Percentiles rank a stretch among this genome's conserved stretches.
phyloP scores from a whole-genome alignment of 1,140 invertebrate genomes.

The Neodiprion pinetum region DNA sequence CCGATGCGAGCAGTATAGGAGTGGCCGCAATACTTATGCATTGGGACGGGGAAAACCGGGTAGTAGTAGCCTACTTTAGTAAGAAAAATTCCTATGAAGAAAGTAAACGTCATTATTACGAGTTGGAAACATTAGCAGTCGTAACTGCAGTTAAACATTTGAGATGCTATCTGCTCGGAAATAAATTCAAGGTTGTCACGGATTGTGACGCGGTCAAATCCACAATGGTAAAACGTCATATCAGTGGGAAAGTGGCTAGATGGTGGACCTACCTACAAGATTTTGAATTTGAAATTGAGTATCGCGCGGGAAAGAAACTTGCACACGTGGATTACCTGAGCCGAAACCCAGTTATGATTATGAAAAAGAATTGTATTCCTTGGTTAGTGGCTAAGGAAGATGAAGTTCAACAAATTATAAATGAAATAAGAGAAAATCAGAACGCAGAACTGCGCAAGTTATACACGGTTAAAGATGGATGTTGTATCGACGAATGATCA shows the following conservation, averaged over 20 bases:
- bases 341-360: slow-evolving; percentile 28
- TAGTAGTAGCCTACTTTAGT: slow-evolving; percentile 19
- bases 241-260: slow-evolving; percentile 41
- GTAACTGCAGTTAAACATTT: slow-evolving; percentile 38
- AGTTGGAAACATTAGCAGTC: slow-evolving; percentile 50
- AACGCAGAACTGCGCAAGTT: slow-evolving; percentile 19
- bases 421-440: slow-evolving; percentile 7
- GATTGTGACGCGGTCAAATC: slow-evolving; percentile 48
- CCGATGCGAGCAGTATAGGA: slow-evolving; percentile 24
- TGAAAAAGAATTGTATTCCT: slow-evolving; percentile 7
- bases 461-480: slow-evolving; percentile 25
- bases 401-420: not conserved
- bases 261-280: slow-evolving; percentile 48
- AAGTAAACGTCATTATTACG: slow-evolving; percentile 46
- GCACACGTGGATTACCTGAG: slow-evolving; percentile 48
- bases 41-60: not conserved
- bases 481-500: slow-evolving; percentile 34
- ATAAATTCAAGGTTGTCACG: slow-evolving; percentile 46
- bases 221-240: slow-evolving; percentile 42
- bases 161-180: slow-evolving; percentile 45
- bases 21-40: slow-evolving; percentile 25
- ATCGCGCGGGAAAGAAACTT: slow-evolving; percentile 44
- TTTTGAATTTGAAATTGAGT: slow-evolving; percentile 42
- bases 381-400: slow-evolving; percentile 11
- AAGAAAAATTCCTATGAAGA: slow-evolving; percentile 33